Conservation (phyloP, 2,113 vertebrate species). For the Entelurus aequoreus region DNA sequence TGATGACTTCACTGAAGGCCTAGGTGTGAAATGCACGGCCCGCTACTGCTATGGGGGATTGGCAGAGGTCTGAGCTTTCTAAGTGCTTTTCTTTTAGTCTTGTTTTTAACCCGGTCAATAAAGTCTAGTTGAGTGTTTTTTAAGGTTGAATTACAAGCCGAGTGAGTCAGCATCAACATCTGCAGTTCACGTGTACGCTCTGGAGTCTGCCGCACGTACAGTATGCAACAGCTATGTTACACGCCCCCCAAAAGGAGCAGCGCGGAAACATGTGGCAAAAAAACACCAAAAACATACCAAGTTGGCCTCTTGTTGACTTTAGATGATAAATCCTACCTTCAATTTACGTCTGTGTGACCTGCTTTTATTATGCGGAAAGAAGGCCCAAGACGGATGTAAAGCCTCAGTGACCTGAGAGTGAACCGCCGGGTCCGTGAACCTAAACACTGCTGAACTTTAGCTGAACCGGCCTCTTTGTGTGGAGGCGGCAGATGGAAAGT, state of each 20-base stretch:
- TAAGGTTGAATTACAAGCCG: no score
- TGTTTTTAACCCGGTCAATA: no score
- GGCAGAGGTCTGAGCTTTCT: no score
- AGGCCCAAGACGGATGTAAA: slow-evolving; percentile 39
- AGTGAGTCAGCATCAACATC: no score
- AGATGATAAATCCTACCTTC: slow-evolving; percentile 42
- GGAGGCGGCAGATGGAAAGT: slow-evolving; percentile 58
- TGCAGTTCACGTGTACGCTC: no score
- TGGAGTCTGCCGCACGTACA: background rate
- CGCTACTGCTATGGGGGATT: no score
- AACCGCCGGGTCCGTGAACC: slow-evolving; percentile 57
- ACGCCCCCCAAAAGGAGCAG: slow-evolving; percentile 33
- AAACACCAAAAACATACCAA: slow-evolving; percentile 23
- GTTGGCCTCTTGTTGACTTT: slow-evolving; percentile 30
- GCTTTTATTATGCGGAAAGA: slow-evolving; percentile 44
- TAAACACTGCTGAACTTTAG: slow-evolving; percentile 60
- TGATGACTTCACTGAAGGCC: no score
- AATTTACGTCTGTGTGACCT: slow-evolving; percentile 39
- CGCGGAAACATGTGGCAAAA: slow-evolving; percentile 12
- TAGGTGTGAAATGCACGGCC: no score
- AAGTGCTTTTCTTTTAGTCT: no score
- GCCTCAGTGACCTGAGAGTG: slow-evolving; percentile 57
- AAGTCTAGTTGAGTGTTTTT: no score
- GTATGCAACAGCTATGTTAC: slow-evolving; percentile 3
- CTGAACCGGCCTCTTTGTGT: slow-evolving; percentile 53